These are phyloP conservation scores for Paragorgia papillata DNA, from an alignment of 92 coral and sea anemone species.

Conservation along the genomic window DNA sequence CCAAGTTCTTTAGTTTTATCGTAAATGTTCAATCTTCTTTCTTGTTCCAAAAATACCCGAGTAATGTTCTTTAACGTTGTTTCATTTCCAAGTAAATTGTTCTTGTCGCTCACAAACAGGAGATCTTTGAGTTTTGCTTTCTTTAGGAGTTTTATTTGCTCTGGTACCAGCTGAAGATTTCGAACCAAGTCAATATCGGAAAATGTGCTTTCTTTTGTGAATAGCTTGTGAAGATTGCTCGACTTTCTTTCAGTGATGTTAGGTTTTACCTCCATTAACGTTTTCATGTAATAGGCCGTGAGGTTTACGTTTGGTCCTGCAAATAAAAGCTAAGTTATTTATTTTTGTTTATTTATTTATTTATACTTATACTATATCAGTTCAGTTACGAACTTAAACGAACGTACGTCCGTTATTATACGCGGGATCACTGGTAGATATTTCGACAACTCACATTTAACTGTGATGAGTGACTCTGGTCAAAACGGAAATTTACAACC, in stretches of 20 bases:
- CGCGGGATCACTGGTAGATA: no score
- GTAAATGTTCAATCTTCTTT: constrained; percentile 9
- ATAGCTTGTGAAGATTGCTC: constrained; percentile 3
- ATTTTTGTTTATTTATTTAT: not conserved
- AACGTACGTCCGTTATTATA: no score
- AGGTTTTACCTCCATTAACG: constrained; percentile 3
- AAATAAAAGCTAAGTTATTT: not conserved
- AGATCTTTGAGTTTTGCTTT: constrained; percentile 24
- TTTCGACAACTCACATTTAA: no score
- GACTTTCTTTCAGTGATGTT: not conserved
- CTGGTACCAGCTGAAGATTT: constrained; percentile 21
- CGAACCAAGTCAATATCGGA: constrained; percentile 37
- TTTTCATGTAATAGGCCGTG: not conserved
- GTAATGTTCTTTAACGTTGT: constrained; percentile 13
- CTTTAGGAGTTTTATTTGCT: constrained; percentile 12
- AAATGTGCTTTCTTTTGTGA: constrained; percentile 21
- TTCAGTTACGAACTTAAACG: no score
- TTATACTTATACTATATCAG: not conserved
- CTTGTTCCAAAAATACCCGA: not conserved
- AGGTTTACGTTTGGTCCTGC: constrained; percentile 26
- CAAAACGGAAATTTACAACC: no score
- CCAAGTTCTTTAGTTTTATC: constrained; percentile 1
- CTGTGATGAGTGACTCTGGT: no score
- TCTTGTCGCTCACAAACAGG: constrained; percentile 10
- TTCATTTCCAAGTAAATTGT: not conserved